Base-by-base conservation (phyloP, 2,888 invertebrate species). In the Helleia helle region DNA sequence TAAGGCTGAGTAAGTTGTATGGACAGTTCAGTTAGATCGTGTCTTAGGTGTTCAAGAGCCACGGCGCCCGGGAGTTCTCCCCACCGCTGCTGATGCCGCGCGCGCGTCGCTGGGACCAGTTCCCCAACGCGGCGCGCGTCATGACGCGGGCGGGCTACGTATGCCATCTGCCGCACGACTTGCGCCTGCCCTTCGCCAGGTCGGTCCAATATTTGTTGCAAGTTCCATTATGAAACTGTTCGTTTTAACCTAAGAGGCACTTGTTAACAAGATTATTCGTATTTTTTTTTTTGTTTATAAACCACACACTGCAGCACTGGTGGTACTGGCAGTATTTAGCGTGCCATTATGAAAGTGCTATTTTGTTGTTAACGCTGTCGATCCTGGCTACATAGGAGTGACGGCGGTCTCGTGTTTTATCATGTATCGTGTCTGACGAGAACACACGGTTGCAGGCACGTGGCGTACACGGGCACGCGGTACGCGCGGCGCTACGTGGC, bases 101-200 rank as follows among this genome's bases (percentile, higher is more conserved):
- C 13, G 89, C 89, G 0, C 76, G 80, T 40, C 86, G 81, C 43
- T 89, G 86, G 72, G 88, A 87, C 52, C 76, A 85, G 31, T 72
- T 84, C 27, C 88, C 91, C 40, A 87, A 89, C 13, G 86, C 87
- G 1, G 94, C 95, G 0, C 89, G 89, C 52, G 77, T 96, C 7
- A 96, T 98, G 94, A 95, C 96, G 1, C 89, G 92, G 43, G 91
- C 91, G 15, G 97, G 97, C 0, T 90, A 90, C 42, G 89, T 97
- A 0, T 93, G 96, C 4, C 89, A 91, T 37, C 72, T 97, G 41
- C 96, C 97, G 0, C 91, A 92, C 61, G 96, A 98, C 75, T 85
- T 97, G 50, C 87, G 91, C 68, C 48, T 84, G 44, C 84, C 83
- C 1, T 90, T 83, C 49, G 83, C 81, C 0, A 76, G 79, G 80